A percentile compares a stretch with the other conserved stretches of the same genome.
Evolutionary conservation across 2,888 invertebrate genomes (phyloP).

Genomic region (Clitarchus hookeri): DNA sequence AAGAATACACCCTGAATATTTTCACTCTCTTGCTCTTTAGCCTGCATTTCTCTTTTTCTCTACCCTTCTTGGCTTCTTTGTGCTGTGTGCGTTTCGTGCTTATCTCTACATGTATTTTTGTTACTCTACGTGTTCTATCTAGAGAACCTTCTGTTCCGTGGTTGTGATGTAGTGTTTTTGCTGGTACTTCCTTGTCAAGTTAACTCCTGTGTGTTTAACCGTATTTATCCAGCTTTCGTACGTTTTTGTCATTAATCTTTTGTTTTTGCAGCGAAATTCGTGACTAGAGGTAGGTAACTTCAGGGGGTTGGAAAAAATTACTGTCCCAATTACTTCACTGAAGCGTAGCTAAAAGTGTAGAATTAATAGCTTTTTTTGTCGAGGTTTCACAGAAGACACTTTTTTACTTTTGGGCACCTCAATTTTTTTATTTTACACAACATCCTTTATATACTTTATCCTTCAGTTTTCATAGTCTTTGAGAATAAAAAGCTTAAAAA

Average conservation of each 20-base stretch:
- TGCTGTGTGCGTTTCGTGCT: not conserved
- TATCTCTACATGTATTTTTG: not conserved
- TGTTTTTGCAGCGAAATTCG: not conserved
- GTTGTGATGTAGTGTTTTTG: not conserved
- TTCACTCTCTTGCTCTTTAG: conserved; percentile 1
- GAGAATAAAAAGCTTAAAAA: too few species aligned
- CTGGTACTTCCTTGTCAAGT: not conserved
- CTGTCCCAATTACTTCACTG: too few species aligned
- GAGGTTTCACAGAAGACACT: too few species aligned
- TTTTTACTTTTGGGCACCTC: too few species aligned
- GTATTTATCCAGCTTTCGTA: not conserved
- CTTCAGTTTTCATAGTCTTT: too few species aligned
- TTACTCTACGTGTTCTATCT: not conserved
- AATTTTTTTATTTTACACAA: too few species aligned
- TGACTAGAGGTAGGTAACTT: too few species aligned
- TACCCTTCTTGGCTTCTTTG: not conserved
- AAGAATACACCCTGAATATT: conserved; percentile 10
- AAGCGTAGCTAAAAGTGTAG: too few species aligned
- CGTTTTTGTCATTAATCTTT: not conserved
- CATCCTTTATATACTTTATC: too few species aligned
- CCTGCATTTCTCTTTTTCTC: not conserved
- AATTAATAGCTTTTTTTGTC: too few species aligned
- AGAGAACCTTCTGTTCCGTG: not conserved
- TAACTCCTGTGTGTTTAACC: not conserved
- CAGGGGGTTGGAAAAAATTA: too few species aligned